phyloP scores from a whole-genome alignment of 2,797 vertebrate genomes.

The Decapterus maruadsi region DNA sequence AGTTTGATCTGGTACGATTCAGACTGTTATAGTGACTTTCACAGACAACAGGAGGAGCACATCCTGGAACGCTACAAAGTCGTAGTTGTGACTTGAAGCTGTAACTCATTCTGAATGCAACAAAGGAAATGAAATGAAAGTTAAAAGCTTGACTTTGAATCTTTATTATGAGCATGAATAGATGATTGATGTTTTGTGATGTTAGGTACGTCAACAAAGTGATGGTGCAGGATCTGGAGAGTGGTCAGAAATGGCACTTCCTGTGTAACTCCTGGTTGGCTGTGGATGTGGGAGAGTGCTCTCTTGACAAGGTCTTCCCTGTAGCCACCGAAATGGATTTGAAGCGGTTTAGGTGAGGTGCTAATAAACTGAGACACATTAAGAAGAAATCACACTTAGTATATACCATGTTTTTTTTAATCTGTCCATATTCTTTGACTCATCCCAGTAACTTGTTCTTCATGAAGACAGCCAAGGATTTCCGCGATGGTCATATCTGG shows the following conservation, averaged over 20 bases:
- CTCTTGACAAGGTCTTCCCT: conserved; percentile 92
- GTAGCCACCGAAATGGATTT: conserved; percentile 93
- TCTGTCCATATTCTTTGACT: background rate
- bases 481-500: conserved; percentile 95
- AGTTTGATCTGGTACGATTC: too few relatives aligned
- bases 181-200: conserved; percentile 9
- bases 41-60: too few relatives aligned
- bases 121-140: background rate
- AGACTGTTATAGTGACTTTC: too few relatives aligned
- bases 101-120: background rate
- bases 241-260: conserved; percentile 92
- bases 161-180: background rate
- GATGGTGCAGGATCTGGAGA: conserved; percentile 90
- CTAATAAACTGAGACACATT: background rate
- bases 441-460: conserved; percentile 92
- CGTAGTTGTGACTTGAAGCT: too few relatives aligned
- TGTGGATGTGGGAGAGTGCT: conserved; percentile 91
- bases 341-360: conserved; percentile 91
- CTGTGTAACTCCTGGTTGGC: conserved; percentile 96
- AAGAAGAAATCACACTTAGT: background rate
- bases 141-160: background rate
- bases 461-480: conserved; percentile 93
- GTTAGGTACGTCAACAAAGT: conserved; percentile 95
- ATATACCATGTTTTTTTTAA: background rate
- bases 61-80: too few relatives aligned